Evolutionary conservation across 2,797 vertebrate species (phyloP).

Genomic region (Brachyalestes nurse): DNA sequence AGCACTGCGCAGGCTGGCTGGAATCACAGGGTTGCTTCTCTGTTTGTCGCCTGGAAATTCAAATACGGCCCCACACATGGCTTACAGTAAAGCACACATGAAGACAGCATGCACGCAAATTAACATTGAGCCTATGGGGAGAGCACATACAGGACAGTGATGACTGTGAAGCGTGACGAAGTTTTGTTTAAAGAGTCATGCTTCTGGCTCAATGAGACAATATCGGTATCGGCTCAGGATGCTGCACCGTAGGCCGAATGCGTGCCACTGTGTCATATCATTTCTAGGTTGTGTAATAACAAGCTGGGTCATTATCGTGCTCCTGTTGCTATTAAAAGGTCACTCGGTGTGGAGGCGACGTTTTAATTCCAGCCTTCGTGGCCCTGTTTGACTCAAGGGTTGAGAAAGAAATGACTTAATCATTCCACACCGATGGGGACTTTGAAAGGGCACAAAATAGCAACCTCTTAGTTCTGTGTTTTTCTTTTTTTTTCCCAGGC

Average conservation of each 20-base stretch:
- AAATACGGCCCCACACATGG: conserved; percentile 12
- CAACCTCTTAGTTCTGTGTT: conserved; percentile 10
- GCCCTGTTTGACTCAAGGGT: conserved; percentile 19
- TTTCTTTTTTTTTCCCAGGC: background rate
- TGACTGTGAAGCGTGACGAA: background rate
- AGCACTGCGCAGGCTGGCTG: conserved; percentile 7
- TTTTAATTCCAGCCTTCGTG: conserved; percentile 32
- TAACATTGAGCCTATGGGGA: background rate
- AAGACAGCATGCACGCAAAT: conserved; percentile 1
- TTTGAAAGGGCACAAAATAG: conserved; percentile 46
- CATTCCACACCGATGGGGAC: conserved; percentile 40
- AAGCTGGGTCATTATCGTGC: conserved; percentile 23
- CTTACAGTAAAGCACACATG: background rate
- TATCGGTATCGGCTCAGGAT: background rate
- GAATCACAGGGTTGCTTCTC: conserved; percentile 23
- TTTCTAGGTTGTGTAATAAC: conserved; percentile 14
- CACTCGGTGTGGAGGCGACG: conserved; percentile 6
- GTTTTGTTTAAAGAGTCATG: background rate
- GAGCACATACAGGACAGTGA: background rate
- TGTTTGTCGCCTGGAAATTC: conserved; percentile 18
- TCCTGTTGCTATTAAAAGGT: conserved; percentile 36
- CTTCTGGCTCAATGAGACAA: background rate
- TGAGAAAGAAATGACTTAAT: conserved; percentile 38
- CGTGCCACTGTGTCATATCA: conserved; percentile 22
- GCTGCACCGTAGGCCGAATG: conserved; percentile 6